Conservation (phyloP, 2,888 invertebrate genomes). For the Chromoteleia sp. region DNA sequence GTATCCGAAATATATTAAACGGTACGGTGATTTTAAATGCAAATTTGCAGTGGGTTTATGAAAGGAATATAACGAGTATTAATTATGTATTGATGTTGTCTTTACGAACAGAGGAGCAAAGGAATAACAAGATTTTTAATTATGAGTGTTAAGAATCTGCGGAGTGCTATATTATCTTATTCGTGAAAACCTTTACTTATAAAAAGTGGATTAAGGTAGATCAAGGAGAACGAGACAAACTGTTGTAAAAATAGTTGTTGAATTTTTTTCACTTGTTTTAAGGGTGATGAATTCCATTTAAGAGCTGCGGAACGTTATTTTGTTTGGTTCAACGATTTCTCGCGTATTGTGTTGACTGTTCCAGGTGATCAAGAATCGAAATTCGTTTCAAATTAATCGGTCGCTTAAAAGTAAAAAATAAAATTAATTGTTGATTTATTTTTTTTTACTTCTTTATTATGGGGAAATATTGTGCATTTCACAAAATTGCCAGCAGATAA, state of each 20-base stretch:
- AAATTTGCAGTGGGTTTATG: constrained; percentile 25
- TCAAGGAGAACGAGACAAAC: constrained; percentile 44
- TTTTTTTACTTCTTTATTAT: no score
- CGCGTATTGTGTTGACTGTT: no score
- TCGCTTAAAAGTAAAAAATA: no score
- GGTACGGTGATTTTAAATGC: constrained; percentile 21
- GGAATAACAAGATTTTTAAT: constrained; percentile 46
- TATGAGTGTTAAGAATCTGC: constrained; percentile 35
- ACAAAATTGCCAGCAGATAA: no score
- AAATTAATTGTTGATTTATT: no score
- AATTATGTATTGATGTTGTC: constrained; percentile 40
- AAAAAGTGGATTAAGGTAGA: constrained; percentile 57
- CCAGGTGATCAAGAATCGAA: no score
- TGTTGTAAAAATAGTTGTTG: constrained; percentile 41
- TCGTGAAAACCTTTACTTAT: constrained; percentile 43
- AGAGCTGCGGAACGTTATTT: neutral
- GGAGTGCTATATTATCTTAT: constrained; percentile 45
- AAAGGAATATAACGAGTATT: constrained; percentile 15
- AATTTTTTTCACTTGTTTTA: constrained; percentile 41
- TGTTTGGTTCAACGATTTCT: neutral
- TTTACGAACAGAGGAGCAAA: constrained; percentile 2
- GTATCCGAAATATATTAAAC: constrained; percentile 11
- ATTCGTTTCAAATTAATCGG: no score
- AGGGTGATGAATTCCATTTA: constrained; percentile 52
- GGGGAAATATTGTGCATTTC: no score